Evolutionary conservation across 2,888 invertebrate genomes (phyloP), one percentile per base, ranked within the genome.

Genomic region (Brenthis daphne): DNA sequence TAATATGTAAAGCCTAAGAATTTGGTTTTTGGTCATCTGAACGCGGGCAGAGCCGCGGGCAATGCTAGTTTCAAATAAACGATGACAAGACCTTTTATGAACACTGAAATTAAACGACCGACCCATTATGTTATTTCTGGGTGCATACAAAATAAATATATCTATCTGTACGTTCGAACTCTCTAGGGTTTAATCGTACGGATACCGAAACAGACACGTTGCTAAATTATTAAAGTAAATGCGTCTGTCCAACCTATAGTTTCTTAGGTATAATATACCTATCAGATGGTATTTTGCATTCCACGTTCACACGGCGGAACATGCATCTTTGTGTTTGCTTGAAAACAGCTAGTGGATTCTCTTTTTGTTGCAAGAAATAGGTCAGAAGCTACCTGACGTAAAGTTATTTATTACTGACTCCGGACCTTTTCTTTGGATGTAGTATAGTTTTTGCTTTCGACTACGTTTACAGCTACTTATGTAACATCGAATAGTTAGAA

Each of bases 341-440:
- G 65, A 58, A 68, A 68, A 66, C 68, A 51, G 65, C 58, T 66
- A 68, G 68, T 51, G 64, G 50, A 64, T 71, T 68, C 67, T 64
- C 67, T 74, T 57, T 65, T 65, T 61, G 64, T 57, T 58, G 60
- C 63, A 67, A 72, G 70, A 69, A 72, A 72, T 74, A 70, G 70
- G 72, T 73, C 71, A 69, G 69, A 71, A 47, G 72, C 67, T 69
- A 67, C 67, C 70, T 66, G 67, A 61, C 61, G 43, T 65, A 57
- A 65, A 69, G 67, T 68, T 70, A 72, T 70, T 72, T 72, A 72
- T 72, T 68, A 72, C 68, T 68, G 64, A 65, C 57, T 58, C 37
- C 57, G 66, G 63, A 67, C 51, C 54, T 64, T 68, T 68, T 57
- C 67, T 57, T 68, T 53, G 56, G 24, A 64, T 24, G n/a, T 29